These are phyloP conservation scores for Lates calcarifer DNA, from an alignment of 2,113 vertebrate genomes.

Conservation along the genomic window DNA sequence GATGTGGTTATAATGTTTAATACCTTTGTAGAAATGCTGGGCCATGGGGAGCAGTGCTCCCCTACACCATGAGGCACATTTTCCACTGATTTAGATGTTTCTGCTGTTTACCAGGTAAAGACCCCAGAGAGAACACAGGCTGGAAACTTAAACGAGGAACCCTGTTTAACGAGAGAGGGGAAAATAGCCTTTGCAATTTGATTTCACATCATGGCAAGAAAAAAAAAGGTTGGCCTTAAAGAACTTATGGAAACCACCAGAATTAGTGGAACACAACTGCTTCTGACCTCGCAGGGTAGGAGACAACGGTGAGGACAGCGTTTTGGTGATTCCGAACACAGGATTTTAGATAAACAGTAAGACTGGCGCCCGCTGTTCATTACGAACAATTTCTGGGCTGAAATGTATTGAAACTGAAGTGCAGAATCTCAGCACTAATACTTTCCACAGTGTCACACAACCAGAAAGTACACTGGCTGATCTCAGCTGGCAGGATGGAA, in stretches of 20 bases:
- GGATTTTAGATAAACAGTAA: constrained; percentile 50
- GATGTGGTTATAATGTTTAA: constrained; percentile 64
- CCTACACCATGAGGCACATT: constrained; percentile 67
- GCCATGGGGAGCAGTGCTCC: constrained; percentile 38
- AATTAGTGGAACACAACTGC: constrained; percentile 54
- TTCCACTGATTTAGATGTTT: constrained; percentile 79
- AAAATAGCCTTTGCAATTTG: constrained; percentile 45
- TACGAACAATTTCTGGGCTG: constrained; percentile 2
- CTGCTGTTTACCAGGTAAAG: constrained; percentile 79
- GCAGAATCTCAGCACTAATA: constrained; percentile 46
- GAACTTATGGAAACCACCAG: constrained; percentile 48
- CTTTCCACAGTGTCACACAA: constrained; percentile 68
- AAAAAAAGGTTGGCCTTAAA: constrained; percentile 33
- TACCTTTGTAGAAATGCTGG: constrained; percentile 28
- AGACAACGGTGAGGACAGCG: constrained; percentile 18
- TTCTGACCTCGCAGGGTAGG: constrained; percentile 18
- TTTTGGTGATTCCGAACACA: constrained; percentile 2
- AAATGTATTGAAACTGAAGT: constrained; percentile 52
- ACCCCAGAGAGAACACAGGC: constrained; percentile 70
- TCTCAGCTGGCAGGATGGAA: constrained; percentile 49
- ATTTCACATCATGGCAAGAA: constrained; percentile 57
- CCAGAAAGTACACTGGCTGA: constrained; percentile 40
- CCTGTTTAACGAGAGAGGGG: constrained; percentile 61
- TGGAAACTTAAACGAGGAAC: constrained; percentile 76
- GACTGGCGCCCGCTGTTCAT: constrained; percentile 22